Evolutionary conservation across 2,797 vertebrate species (phyloP).

Genomic region (Poecilia picta): DNA sequence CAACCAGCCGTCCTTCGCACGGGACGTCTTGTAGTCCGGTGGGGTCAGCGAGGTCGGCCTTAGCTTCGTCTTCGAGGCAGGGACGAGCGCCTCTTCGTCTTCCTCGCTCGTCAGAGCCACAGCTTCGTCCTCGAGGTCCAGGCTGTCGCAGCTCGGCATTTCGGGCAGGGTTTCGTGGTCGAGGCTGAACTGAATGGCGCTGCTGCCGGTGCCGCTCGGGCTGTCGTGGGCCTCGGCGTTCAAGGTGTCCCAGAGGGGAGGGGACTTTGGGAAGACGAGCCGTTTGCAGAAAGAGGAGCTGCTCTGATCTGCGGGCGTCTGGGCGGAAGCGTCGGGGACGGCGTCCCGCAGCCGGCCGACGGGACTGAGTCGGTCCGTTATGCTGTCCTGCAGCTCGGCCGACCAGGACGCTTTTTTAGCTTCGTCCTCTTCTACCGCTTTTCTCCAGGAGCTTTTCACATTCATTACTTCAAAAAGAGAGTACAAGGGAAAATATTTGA

Average conservation of each 20-base stretch:
- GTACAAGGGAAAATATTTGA: not conserved
- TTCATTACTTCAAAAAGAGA: slow-evolving; percentile 60
- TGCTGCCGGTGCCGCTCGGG: slow-evolving; percentile 54
- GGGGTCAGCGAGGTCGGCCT: not conserved
- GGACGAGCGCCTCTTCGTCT: slow-evolving; percentile 41
- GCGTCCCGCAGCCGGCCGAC: not conserved
- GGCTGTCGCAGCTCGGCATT: slow-evolving; percentile 65
- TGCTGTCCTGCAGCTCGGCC: slow-evolving; percentile 12
- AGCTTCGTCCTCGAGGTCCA: slow-evolving; percentile 57
- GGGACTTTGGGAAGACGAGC: slow-evolving; percentile 40
- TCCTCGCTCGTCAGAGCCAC: slow-evolving; percentile 40
- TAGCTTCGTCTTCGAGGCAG: slow-evolving; percentile 16
- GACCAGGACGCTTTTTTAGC: slow-evolving; percentile 47
- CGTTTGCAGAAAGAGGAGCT: slow-evolving; percentile 47
- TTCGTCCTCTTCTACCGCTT: slow-evolving; percentile 74
- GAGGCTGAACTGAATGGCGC: slow-evolving; percentile 67
- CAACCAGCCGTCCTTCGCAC: slow-evolving; percentile 41
- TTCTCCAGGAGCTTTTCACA: slow-evolving; percentile 81
- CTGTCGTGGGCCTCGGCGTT: slow-evolving; percentile 36
- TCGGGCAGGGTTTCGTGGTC: slow-evolving; percentile 78
- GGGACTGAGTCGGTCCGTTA: slow-evolving; percentile 7
- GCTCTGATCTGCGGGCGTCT: not conserved
- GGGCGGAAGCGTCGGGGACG: slow-evolving; percentile 1
- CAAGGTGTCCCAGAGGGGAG: slow-evolving; percentile 66
- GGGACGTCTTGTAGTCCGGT: not conserved